Percentiles rank a stretch among this genome's conserved stretches.
These are phyloP conservation scores for Agriopis aurantiaria DNA, from an alignment of 2,888 invertebrate species.

Conservation along the genomic window DNA sequence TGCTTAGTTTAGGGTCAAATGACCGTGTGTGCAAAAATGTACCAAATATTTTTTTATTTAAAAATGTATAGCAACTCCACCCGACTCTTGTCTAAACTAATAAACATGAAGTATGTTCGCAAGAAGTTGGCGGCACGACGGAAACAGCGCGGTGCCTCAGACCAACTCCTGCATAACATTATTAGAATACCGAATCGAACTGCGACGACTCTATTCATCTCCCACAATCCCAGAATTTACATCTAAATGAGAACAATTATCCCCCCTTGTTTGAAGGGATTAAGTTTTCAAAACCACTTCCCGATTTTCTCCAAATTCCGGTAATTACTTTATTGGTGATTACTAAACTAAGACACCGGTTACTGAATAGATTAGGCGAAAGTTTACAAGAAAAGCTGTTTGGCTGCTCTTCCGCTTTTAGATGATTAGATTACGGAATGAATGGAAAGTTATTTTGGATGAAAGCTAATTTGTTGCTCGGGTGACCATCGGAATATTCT, in stretches of 20 bases:
- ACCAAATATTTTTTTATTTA: too few relatives aligned
- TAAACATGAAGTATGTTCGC: conserved; percentile 63
- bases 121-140: conserved; percentile 59
- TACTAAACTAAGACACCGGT: conserved; percentile 60
- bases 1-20: too few relatives aligned
- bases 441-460: conserved; percentile 49
- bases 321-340: conserved; percentile 69
- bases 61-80: conserved; percentile 35
- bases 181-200: conserved; percentile 72
- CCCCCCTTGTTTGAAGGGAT: conserved; percentile 76
- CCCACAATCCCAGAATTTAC: conserved; percentile 71
- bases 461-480: conserved; percentile 42
- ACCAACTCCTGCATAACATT: conserved; percentile 69
- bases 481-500: conserved; percentile 22
- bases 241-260: conserved; percentile 80
- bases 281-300: conserved; percentile 66
- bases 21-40: too few relatives aligned
- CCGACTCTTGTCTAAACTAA: conserved; percentile 43
- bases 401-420: conserved; percentile 36
- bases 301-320: conserved; percentile 61
- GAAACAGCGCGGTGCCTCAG: conserved; percentile 29
- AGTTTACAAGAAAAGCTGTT: conserved; percentile 58
- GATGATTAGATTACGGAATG: conserved; percentile 55
- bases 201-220: conserved; percentile 65
- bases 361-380: conserved; percentile 56